Conservation (phyloP, 2,888 invertebrate genomes). For the Coleophora flavipennella region DNA sequence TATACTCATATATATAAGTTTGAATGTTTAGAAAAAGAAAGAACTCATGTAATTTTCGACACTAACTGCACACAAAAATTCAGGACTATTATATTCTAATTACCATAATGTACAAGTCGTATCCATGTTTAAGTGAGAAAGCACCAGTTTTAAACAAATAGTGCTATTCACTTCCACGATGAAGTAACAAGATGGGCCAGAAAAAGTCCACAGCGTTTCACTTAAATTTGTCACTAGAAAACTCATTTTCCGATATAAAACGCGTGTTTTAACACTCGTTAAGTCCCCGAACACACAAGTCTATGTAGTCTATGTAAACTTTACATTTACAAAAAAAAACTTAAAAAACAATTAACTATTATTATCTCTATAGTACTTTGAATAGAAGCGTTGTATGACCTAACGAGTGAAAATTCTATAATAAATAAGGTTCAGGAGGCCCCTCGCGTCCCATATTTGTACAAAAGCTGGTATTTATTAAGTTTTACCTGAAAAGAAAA, state of each 20-base stretch:
- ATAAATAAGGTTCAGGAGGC: conserved; percentile 60
- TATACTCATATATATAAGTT: no score
- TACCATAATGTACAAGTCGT: no score
- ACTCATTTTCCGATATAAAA: conserved; percentile 14
- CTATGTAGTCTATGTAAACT: conserved; percentile 28
- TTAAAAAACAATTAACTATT: conserved; percentile 50
- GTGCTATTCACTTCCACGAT: background rate
- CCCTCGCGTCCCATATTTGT: conserved; percentile 51
- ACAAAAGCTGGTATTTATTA: conserved; percentile 42
- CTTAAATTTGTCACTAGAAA: conserved; percentile 17
- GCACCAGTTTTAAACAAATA: background rate
- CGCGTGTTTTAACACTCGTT: conserved; percentile 32
- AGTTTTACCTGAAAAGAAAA: conserved; percentile 39
- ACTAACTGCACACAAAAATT: no score
- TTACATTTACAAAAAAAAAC: conserved; percentile 44
- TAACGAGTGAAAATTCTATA: conserved; percentile 59
- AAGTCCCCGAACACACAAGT: conserved; percentile 20
- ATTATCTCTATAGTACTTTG: conserved; percentile 56
- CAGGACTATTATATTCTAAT: no score
- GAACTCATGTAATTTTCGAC: no score
- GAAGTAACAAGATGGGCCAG: background rate
- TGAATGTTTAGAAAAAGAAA: no score
- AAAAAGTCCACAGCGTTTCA: conserved; percentile 15
- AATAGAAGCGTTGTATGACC: conserved; percentile 59
- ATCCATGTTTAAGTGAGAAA: no score